A percentile compares a stretch with the other conserved stretches of the same genome.
phyloP scores from a whole-genome alignment of 2,113 vertebrate species.

The Formicarius rufipectus region DNA sequence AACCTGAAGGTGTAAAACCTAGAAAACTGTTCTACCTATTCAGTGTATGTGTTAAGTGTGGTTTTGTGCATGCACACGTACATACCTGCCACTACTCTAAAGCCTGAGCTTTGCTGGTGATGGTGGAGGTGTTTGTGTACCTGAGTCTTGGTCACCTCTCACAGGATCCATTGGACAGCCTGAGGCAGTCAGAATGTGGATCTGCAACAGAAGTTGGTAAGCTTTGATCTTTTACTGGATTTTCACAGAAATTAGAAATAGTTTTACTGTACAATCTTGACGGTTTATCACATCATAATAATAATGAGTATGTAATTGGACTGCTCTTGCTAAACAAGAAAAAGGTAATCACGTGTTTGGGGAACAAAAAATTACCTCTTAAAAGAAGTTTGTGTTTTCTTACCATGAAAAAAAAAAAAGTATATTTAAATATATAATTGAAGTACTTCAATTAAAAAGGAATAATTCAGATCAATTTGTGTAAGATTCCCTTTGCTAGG shows the following conservation, averaged over 20 bases:
- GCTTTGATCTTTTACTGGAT: background rate
- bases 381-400: background rate
- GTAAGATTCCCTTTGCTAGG: background rate
- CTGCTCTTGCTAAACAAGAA: background rate
- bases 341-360: background rate
- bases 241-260: background rate
- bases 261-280: background rate
- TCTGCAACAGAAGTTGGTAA: background rate
- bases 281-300: background rate
- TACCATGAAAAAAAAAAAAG: background rate
- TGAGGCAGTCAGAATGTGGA: accelerated
- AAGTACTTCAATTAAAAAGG: background rate
- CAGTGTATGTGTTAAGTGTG: background rate
- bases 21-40: accelerated
- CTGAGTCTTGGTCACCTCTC: background rate
- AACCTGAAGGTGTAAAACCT: background rate
- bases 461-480: background rate
- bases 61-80: background rate
- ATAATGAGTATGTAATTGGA: background rate
- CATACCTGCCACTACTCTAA: accelerated
- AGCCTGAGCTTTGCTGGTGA: background rate
- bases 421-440: background rate
- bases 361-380: background rate
- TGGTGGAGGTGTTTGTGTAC: accelerated
- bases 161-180: accelerated